Base-by-base conservation (phyloP, 2,113 vertebrate species). In the Eolophus roseicapilla region DNA sequence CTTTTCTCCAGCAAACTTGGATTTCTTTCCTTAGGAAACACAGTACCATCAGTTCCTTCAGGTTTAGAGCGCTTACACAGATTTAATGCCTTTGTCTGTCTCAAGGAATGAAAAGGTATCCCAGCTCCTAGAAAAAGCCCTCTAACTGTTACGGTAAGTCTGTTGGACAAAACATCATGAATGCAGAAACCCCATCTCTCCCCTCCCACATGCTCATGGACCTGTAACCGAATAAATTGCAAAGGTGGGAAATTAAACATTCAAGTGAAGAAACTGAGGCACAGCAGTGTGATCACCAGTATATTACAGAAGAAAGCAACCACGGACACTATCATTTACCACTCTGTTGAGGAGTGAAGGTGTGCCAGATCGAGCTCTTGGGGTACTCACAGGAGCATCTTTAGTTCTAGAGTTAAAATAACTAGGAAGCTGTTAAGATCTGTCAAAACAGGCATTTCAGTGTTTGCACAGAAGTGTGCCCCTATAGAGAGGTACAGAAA, bases 291-390 rank as follows among this genome's bases (percentile, higher is more conserved):
- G 43, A 55, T 39, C 52, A 29, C 23, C n/a, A 27, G 14, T 6
- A 68, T 0, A 9, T 53, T 20, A 59, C 27, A 49, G 39, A 74
- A 47, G 18, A 39, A 55, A 44, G 28, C 1, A 33, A 44, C 62
- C 2, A 1, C 1, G 1, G 67, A 55, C 25, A 1, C 17, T 3
- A 57, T n/a, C 13, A n/a, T 27, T 9, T 9, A 60, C 11, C 17
- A 2, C 3, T 18, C 28, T 24, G 35, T 10, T 37, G 60, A 81
- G 35, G 68, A 37, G 31, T 49, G 73, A 86, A 12, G 75, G 39
- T 39, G 39, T 39, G 39, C 57, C 50, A 71, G 7, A 71, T 6
- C 1, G 3, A 73, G 33, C 52, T 76, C 81, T n/a, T 39, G 3
- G 14, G 28, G 47, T 20, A 64, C 67, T n/a, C 53, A n/a, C 11